Evolutionary conservation across 2,888 invertebrate genomes (phyloP).

Genomic region (Eupithecia pulchellata): DNA sequence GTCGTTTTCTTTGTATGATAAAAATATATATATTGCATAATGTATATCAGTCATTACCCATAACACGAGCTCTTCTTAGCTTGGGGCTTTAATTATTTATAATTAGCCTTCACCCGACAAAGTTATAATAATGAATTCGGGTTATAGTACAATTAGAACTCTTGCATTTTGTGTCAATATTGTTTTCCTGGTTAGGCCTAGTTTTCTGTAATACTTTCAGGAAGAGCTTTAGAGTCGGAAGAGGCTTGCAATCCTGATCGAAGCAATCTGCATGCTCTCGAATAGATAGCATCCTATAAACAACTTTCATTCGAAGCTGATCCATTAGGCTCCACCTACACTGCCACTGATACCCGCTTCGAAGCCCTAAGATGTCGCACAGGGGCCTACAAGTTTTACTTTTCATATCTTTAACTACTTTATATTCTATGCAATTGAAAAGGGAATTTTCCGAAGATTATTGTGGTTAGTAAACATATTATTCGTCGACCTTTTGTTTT

Average conservation of each 20-base stretch:
- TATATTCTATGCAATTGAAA: neutral
- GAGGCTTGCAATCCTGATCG: slow-evolving; percentile 54
- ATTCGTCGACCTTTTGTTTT: too few species aligned
- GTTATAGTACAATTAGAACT: too few species aligned
- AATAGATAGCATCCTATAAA: slow-evolving; percentile 79
- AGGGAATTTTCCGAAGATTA: neutral
- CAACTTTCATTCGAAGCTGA: slow-evolving; percentile 73
- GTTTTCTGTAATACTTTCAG: slow-evolving; percentile 3
- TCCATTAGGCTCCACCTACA: slow-evolving; percentile 79
- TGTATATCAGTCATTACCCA: too few species aligned
- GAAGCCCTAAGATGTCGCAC: slow-evolving; percentile 62
- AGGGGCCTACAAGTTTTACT: neutral
- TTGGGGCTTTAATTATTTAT: too few species aligned
- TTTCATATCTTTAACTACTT: neutral
- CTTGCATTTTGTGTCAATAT: neutral
- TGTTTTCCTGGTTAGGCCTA: neutral
- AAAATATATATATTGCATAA: too few species aligned
- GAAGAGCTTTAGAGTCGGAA: slow-evolving; percentile 20
- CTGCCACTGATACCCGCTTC: slow-evolving; percentile 59
- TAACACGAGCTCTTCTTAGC: too few species aligned
- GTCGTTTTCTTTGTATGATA: too few species aligned
- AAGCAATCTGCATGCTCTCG: slow-evolving; percentile 65
- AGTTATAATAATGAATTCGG: neutral
- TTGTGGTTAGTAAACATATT: too few species aligned
- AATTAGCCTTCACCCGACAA: neutral